phyloP scores from a whole-genome alignment of 2,113 vertebrate genomes.

The Xenotilapia longispinis region DNA sequence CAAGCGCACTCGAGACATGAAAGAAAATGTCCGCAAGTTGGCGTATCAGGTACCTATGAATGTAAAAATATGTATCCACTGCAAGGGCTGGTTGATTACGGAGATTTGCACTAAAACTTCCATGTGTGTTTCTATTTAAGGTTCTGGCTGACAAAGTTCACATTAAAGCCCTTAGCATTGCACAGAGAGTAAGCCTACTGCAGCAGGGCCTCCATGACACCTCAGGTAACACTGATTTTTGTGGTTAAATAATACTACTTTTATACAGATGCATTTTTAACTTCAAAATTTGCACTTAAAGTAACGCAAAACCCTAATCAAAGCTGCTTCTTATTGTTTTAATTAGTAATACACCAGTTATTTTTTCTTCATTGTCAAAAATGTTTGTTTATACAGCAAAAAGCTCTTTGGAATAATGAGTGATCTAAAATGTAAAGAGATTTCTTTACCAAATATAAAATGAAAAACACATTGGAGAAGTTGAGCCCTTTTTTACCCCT shows the following conservation, averaged over 20 bases:
- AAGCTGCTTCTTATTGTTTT: not conserved
- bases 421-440: not conserved
- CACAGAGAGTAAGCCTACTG: slow-evolving; percentile 89
- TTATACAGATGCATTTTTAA: not conserved
- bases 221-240: slow-evolving; percentile 73
- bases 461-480: not conserved
- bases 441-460: not conserved
- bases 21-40: slow-evolving; percentile 85
- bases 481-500: not conserved
- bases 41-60: slow-evolving; percentile 81
- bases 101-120: not conserved
- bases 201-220: slow-evolving; percentile 88
- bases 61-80: not conserved
- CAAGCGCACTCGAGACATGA: slow-evolving; percentile 86
- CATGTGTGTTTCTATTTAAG: slow-evolving; percentile 55
- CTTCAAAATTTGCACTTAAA: not conserved
- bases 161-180: slow-evolving; percentile 86
- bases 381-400: not conserved
- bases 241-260: not conserved
- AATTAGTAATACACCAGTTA: not conserved
- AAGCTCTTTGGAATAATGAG: not conserved
- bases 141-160: slow-evolving; percentile 93
- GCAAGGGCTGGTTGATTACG: not conserved
- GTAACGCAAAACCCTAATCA: not conserved
- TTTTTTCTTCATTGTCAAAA: not conserved